Base-by-base conservation (phyloP, 1,140 invertebrate species). In the Drosophila kepulauana region DNA sequence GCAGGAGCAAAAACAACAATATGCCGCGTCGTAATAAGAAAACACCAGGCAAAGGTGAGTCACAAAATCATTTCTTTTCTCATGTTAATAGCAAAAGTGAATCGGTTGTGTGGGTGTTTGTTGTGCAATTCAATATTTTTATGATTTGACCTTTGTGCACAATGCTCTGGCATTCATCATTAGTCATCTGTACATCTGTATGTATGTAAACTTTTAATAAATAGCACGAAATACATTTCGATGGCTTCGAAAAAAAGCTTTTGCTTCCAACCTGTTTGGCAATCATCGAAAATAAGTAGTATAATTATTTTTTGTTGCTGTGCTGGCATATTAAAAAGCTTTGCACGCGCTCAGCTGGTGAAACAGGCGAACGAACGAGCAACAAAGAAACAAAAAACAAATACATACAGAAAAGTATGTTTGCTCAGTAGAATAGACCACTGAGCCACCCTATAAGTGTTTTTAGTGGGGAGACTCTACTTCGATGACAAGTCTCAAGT, bases 21-120 rank as follows among this genome's bases (percentile, higher is more conserved):
- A 92, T 92, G 91, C 82, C 91, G 79, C 81, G 91, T 68, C 91
- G 91, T 58, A 92, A 92, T 75, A 92, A 92, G 41, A 92, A 91
- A 79, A 68, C 71, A 79, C 63, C 33, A 69, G 91, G 84, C 70
- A 92, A 92, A 92, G 91, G 91, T 92, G 77, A 92, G 91, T 88
- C 77, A 88, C 56, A 52, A 64, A 58, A 5, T 57, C 61, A 33
- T 13, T n/a, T 58, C 20, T 20, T 20, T 20, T 2, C 20, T 20
- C 33, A 33, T 25, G 35, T 11, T 41, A 6, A 75, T 62, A 61
- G 3, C 20, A 56, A 38, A 35, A 10, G 7, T 56, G 54, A 46
- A 54, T 74, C 63, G 45, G 56, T 54, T 51, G 13, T 33, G 68
- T 45, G 57, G 28, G 48, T 35, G 43, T 35, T 38, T 10, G 10